Percentiles rank a stretch among this genome's conserved stretches.
These are phyloP conservation scores for Anodontia alba DNA, from an alignment of 2,888 invertebrate species.

Conservation along the genomic window DNA sequence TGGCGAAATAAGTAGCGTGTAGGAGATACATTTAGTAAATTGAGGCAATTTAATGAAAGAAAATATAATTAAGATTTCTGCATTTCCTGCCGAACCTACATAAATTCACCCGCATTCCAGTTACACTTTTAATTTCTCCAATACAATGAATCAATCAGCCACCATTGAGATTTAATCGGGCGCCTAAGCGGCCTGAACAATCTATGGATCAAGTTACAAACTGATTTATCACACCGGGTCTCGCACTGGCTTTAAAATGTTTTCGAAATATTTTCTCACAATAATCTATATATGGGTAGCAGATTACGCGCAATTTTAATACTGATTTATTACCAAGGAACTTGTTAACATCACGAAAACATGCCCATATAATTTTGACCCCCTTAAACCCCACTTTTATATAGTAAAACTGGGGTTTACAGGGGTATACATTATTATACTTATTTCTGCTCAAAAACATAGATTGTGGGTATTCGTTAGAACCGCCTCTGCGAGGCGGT, in stretches of 20 bases:
- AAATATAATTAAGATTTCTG: slow-evolving; percentile 14
- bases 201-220: background rate
- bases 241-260: background rate
- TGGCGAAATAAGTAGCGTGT: slow-evolving; percentile 8
- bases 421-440: too few species aligned
- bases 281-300: too few species aligned
- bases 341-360: too few species aligned
- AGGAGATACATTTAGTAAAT: slow-evolving; percentile 18
- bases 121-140: background rate
- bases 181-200: slow-evolving; percentile 5
- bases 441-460: too few species aligned
- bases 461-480: too few species aligned
- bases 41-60: slow-evolving; percentile 1
- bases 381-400: too few species aligned
- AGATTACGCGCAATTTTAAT: too few species aligned
- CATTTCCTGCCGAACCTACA: slow-evolving; percentile 6
- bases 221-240: slow-evolving; percentile 3
- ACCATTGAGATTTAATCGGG: slow-evolving; percentile 2
- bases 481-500: too few species aligned
- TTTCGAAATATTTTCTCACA: too few species aligned
- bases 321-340: too few species aligned
- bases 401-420: too few species aligned
- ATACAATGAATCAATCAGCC: slow-evolving; percentile 9
- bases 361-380: too few species aligned
- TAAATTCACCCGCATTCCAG: slow-evolving; percentile 12